Conservation (phyloP, 1,140 invertebrate genomes). For the Pseudomyrmex flavicornis region DNA sequence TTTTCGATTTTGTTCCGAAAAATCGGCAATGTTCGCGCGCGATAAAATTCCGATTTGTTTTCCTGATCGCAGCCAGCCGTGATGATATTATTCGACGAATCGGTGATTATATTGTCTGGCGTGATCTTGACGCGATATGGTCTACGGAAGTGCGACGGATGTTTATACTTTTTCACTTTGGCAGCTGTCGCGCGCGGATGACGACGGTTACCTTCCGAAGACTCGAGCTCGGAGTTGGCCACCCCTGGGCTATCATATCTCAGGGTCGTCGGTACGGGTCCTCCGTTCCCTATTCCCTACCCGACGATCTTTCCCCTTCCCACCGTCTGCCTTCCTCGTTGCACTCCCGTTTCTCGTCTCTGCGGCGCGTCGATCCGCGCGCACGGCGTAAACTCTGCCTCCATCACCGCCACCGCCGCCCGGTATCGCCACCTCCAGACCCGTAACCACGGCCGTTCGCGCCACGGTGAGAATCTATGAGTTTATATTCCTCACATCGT, state of each 20-base stretch:
- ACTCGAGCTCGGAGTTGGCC: slow-evolving; percentile 35
- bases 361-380: slow-evolving; percentile 28
- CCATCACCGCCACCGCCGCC: slow-evolving; percentile 41
- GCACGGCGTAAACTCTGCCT: slow-evolving; percentile 39
- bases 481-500: background rate
- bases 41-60: background rate
- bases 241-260: slow-evolving; percentile 76
- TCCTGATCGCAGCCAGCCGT: background rate
- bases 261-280: slow-evolving; percentile 74
- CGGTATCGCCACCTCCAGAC: slow-evolving; percentile 35
- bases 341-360: slow-evolving; percentile 36
- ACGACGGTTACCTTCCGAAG: slow-evolving; percentile 2
- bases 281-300: slow-evolving; percentile 64
- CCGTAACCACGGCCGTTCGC: slow-evolving; percentile 32
- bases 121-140: background rate
- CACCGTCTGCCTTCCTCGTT: slow-evolving; percentile 39
- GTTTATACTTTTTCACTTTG: background rate
- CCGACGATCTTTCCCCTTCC: slow-evolving; percentile 56
- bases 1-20: background rate
- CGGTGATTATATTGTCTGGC: background rate
- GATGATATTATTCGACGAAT: background rate
- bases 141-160: background rate
- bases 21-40: background rate
- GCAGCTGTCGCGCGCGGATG: slow-evolving; percentile 13
- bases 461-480: slow-evolving; percentile 13